Conservation (phyloP, 2,113 vertebrate species). For the Fregetta grallaria region DNA sequence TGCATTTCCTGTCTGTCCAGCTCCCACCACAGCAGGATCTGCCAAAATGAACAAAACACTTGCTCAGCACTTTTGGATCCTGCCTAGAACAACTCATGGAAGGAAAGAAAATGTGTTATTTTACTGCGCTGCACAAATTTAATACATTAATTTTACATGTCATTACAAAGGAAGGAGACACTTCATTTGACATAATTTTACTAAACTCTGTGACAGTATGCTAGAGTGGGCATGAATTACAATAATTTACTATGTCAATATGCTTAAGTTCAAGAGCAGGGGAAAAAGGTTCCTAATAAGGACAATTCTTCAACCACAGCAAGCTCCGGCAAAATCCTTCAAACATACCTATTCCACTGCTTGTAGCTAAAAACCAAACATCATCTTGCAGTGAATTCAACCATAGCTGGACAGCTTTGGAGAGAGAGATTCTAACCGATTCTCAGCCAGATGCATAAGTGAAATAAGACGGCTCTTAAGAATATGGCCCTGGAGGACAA, state of each 20-base stretch:
- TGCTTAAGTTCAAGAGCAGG: background rate
- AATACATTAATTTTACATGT: background rate
- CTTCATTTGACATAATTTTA: background rate
- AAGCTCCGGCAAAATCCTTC: background rate
- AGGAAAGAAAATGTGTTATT: slow-evolving; percentile 2
- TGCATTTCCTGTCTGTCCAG: slow-evolving; percentile 54
- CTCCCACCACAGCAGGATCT: slow-evolving; percentile 51
- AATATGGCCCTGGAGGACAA: background rate
- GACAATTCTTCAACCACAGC: background rate
- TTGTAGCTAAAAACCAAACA: background rate
- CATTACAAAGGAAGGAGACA: background rate
- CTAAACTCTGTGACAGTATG: background rate
- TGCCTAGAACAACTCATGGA: slow-evolving; percentile 17
- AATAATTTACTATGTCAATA: background rate
- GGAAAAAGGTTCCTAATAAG: background rate
- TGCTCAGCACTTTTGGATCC: slow-evolving; percentile 55
- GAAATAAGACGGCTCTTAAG: background rate
- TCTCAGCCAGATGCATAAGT: background rate
- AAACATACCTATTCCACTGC: background rate
- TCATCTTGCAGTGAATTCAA: background rate
- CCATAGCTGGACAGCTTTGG: background rate
- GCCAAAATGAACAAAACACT: background rate
- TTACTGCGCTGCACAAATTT: background rate
- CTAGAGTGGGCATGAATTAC: background rate
- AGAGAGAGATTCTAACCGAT: background rate